These are phyloP conservation scores for Lepidothrix coronata DNA, from an alignment of 2,113 vertebrate species.

Conservation along the genomic window DNA sequence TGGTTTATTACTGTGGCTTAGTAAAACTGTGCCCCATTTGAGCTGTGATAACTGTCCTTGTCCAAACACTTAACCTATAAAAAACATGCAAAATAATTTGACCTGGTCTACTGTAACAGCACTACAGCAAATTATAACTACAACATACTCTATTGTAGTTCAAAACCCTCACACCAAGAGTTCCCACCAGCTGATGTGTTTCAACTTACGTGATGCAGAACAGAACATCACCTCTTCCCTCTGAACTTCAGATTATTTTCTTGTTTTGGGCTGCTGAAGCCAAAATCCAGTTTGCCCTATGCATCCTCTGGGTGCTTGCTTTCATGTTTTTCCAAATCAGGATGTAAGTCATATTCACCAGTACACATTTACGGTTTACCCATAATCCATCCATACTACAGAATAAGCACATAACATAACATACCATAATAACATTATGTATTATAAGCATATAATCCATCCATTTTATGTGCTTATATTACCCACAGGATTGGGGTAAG, in stretches of 20 bases:
- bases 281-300: neutral
- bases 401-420: neutral
- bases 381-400: neutral
- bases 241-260: neutral
- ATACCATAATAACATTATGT: neutral
- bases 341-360: neutral
- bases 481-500: neutral
- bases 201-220: rapidly evolving
- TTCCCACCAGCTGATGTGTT: neutral
- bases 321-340: neutral
- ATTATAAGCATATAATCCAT: neutral
- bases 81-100: neutral
- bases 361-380: neutral
- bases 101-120: neutral
- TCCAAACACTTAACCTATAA: neutral
- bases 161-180: neutral
- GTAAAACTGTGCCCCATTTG: neutral
- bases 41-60: neutral
- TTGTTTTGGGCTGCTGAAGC: neutral
- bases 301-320: neutral
- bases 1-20: neutral
- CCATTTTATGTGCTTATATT: neutral
- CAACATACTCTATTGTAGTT: rapidly evolving
- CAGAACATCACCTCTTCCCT: neutral
- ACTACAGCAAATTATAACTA: neutral